Evolutionary conservation across 2,113 vertebrate species (phyloP).

Genomic region (Glaucidium brasilianum): DNA sequence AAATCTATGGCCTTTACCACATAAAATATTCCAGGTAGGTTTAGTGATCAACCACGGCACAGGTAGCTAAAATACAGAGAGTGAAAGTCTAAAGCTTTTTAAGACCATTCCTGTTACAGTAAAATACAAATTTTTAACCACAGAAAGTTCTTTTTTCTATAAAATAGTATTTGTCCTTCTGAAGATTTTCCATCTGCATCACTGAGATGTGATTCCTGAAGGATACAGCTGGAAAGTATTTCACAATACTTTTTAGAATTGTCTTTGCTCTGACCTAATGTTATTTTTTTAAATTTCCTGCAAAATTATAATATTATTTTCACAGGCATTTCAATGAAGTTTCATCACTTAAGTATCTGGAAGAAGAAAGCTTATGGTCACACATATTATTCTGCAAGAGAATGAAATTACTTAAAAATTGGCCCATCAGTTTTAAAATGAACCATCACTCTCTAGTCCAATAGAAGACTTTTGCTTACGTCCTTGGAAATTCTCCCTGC

Average conservation of each 20-base stretch:
- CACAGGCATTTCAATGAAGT: neutral
- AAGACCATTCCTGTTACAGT: neutral
- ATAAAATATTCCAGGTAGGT: neutral
- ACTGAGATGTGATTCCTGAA: neutral
- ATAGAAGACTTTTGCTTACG: neutral
- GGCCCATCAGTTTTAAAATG: neutral
- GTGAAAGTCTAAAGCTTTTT: neutral
- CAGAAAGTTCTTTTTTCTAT: neutral
- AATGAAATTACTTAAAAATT: neutral
- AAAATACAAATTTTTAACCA: neutral
- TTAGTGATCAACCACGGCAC: neutral
- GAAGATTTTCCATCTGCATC: neutral
- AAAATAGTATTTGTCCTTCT: neutral
- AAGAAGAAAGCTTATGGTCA: neutral
- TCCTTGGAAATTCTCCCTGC: neutral
- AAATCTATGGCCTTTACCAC: neutral
- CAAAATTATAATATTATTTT: neutral
- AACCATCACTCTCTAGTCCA: neutral
- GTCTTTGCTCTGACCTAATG: neutral
- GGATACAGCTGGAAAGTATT: neutral
- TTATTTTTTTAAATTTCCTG: neutral
- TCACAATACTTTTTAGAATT: neutral
- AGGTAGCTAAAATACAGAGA: neutral
- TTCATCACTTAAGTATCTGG: neutral
- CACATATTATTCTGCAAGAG: neutral